A percentile compares a stretch with the other conserved stretches of the same genome.
These are phyloP conservation scores for Chloropsis hardwickii DNA, from an alignment of 2,113 vertebrate genomes.

Conservation along the genomic window DNA sequence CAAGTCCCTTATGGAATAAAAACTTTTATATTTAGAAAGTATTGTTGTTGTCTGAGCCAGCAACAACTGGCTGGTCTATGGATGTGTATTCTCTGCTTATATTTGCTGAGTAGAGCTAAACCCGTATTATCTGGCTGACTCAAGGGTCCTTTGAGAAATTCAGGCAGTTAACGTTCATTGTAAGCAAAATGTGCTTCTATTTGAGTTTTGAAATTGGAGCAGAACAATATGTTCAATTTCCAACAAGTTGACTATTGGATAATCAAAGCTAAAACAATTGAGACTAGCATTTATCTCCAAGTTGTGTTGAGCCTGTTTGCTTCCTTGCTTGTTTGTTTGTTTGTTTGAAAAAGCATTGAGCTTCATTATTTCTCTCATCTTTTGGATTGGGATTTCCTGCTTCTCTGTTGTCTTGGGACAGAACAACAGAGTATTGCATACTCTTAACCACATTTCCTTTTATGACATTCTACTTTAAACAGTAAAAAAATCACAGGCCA, in stretches of 20 bases:
- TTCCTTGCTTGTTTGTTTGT: not conserved
- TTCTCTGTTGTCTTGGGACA: not conserved
- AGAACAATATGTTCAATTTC: not conserved
- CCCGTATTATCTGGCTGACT: not conserved
- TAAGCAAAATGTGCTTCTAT: not conserved
- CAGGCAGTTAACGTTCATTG: not conserved
- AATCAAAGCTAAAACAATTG: not conserved
- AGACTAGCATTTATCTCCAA: not conserved
- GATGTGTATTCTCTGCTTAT: not conserved
- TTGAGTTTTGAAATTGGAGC: not conserved
- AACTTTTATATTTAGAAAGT: not conserved
- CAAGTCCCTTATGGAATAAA: not conserved
- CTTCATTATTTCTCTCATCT: not conserved
- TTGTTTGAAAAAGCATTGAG: not conserved
- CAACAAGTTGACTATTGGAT: not conserved
- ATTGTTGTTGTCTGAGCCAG: not conserved
- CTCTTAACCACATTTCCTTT: not conserved
- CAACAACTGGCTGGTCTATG: not conserved
- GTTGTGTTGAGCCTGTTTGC: not conserved
- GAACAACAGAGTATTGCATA: not conserved
- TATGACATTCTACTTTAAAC: not conserved
- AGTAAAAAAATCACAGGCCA: not conserved
- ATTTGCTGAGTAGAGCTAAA: not conserved
- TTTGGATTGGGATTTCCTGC: not conserved
- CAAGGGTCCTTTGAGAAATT: conserved; percentile 9